These are phyloP conservation scores for Bradypodion pumilum DNA, from an alignment of 2,797 vertebrate genomes.

Conservation along the genomic window DNA sequence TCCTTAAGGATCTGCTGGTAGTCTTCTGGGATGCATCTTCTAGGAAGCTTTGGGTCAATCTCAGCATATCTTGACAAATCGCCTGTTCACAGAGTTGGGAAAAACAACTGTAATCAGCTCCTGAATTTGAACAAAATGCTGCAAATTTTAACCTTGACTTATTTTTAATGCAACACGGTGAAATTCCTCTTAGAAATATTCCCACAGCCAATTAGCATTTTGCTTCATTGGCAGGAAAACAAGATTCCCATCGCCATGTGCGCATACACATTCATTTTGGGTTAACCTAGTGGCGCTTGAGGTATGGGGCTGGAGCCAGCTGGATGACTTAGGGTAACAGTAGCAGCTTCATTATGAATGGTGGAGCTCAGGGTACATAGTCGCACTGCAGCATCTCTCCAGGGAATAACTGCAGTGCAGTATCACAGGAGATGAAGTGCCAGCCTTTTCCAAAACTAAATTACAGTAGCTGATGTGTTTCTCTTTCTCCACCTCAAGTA, in stretches of 20 bases:
- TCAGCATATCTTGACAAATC: background rate
- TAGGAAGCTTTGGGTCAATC: background rate
- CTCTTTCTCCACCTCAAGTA: background rate
- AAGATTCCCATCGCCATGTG: background rate
- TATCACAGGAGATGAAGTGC: slow-evolving; percentile 23
- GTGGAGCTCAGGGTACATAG: background rate
- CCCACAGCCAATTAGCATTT: background rate
- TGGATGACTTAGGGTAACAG: slow-evolving; percentile 30
- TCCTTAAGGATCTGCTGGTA: background rate
- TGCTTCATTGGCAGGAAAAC: background rate
- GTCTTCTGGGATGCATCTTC: background rate
- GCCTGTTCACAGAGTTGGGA: background rate
- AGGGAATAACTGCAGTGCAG: slow-evolving; percentile 49
- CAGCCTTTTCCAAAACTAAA: slow-evolving; percentile 2
- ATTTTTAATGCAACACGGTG: background rate
- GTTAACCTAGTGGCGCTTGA: slow-evolving; percentile 23
- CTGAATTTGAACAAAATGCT: background rate
- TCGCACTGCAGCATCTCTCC: slow-evolving; percentile 19
- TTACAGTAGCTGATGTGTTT: slow-evolving; percentile 21
- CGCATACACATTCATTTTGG: slow-evolving; percentile 3
- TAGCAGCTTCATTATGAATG: background rate
- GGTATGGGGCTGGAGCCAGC: slow-evolving; percentile 14
- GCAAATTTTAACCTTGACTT: background rate
- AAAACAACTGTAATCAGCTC: background rate
- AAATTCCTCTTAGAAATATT: background rate